phyloP scores from a whole-genome alignment of 2,797 vertebrate species.

The Euphonia xanthogaster region DNA sequence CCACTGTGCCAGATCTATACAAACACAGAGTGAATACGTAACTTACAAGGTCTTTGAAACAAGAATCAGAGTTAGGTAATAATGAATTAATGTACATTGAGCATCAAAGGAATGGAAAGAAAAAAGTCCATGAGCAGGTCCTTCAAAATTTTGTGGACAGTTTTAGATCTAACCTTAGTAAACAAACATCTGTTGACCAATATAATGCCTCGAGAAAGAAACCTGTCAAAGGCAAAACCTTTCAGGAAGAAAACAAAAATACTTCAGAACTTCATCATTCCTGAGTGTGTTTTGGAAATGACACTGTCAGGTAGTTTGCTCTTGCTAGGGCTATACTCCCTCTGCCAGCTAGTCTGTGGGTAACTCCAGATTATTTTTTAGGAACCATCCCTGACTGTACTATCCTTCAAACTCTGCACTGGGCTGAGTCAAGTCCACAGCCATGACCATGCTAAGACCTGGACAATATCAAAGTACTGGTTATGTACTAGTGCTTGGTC shows the following conservation, averaged over 20 bases:
- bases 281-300: neutral
- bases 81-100: neutral
- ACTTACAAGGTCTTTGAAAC: neutral
- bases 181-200: neutral
- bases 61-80: neutral
- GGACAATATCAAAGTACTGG: neutral
- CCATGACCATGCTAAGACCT: neutral
- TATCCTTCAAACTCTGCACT: neutral
- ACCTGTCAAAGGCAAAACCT: neutral
- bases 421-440: neutral
- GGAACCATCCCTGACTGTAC: rapidly evolving
- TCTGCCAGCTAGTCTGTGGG: neutral
- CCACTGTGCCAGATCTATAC: neutral
- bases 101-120: neutral
- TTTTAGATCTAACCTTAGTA: neutral
- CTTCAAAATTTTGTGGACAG: neutral
- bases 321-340: neutral
- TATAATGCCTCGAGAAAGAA: neutral
- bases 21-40: neutral
- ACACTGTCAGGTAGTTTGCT: neutral
- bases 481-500: neutral
- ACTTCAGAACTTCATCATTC: neutral
- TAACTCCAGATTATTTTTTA: neutral
- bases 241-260: neutral
- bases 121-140: neutral